Base-by-base conservation (phyloP, 1,140 invertebrate genomes). In the Sitodiplosis mosellana region DNA sequence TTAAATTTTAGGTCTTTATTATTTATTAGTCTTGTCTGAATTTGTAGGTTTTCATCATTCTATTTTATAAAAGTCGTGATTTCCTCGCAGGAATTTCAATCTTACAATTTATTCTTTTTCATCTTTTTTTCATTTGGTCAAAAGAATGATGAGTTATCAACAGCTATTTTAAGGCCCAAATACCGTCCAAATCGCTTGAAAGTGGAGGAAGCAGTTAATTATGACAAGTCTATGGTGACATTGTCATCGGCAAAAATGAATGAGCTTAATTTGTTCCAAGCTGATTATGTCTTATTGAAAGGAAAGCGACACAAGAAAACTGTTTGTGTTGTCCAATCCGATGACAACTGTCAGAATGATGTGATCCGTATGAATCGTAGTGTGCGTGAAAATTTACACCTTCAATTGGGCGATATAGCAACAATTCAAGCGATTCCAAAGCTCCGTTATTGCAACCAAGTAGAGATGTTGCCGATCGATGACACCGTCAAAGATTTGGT, bases 281-380 rank as follows among this genome's bases (percentile, higher is more conserved):
- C 95, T 43, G 96, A 99, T 67, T 96, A 95, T 37, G 94, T 99
- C 0, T 70, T 93, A 2, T 63, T 99, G 22, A 98, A 99, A 69
- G 96, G 96, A 22, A 99, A 99, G 66, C 81, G 96, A 48, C 77
- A 95, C 50, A 89, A 92, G 63, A 93, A 99, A 69, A 98, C 95
- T 0, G 92, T 99, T 1, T 97, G 92, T 69, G 98, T 99, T 63
- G 93, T 98, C 7, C 71, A 99, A 1, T 91, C 91, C 2, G 94
- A 98, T 65, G 91, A 97, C 22, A 87, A 82, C 37, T 93, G 92
- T 55, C 77, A 89, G 0, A 87, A 97, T 69, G 95, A 99, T 61
- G 98, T 97, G 66, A 95, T 99, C 55, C 79, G 92, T 49, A 99
- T 99, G 87, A 99, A 99, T 66, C 77, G 93, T 55, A 94, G 95